Evolutionary conservation across 2,797 vertebrate species (phyloP).

Genomic region (Epinephelus awoara): DNA sequence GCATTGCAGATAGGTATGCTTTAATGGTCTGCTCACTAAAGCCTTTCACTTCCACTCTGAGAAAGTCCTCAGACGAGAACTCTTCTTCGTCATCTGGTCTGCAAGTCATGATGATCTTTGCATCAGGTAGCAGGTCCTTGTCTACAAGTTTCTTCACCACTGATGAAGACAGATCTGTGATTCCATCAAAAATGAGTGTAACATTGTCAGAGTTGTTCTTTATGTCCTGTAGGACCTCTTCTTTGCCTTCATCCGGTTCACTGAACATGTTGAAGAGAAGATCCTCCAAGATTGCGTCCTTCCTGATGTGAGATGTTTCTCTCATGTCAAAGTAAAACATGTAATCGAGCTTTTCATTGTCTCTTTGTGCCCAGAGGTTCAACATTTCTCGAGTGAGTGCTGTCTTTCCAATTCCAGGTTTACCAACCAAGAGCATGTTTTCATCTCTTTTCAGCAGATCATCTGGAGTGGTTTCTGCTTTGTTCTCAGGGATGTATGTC

Average conservation of each 20-base stretch:
- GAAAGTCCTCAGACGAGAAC: accelerated
- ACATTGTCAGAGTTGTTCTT: constrained; percentile 25
- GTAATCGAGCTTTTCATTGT: constrained; percentile 34
- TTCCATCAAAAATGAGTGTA: constrained; percentile 33
- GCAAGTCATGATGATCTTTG: constrained; percentile 48
- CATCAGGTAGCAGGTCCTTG: constrained; percentile 15
- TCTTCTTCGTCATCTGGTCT: constrained; percentile 41
- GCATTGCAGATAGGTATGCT: constrained; percentile 29
- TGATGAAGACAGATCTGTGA: not conserved
- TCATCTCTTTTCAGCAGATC: constrained; percentile 23
- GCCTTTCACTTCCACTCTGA: constrained; percentile 57
- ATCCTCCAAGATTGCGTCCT: constrained; percentile 17
- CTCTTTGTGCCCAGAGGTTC: constrained; percentile 47
- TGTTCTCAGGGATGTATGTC: constrained; percentile 23
- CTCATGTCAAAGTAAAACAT: constrained; percentile 67
- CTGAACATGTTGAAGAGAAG: constrained; percentile 34
- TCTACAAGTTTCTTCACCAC: not conserved
- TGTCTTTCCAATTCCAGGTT: constrained; percentile 62
- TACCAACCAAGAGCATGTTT: constrained; percentile 46
- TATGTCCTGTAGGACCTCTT: constrained; percentile 43
- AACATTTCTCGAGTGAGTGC: constrained; percentile 34
- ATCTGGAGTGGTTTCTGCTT: constrained; percentile 9
- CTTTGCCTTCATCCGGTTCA: constrained; percentile 45
- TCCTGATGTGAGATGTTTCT: not conserved
- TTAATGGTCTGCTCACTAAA: constrained; percentile 48